phyloP scores from a whole-genome alignment of 1,140 invertebrate species.

The Nylanderia fulva region DNA sequence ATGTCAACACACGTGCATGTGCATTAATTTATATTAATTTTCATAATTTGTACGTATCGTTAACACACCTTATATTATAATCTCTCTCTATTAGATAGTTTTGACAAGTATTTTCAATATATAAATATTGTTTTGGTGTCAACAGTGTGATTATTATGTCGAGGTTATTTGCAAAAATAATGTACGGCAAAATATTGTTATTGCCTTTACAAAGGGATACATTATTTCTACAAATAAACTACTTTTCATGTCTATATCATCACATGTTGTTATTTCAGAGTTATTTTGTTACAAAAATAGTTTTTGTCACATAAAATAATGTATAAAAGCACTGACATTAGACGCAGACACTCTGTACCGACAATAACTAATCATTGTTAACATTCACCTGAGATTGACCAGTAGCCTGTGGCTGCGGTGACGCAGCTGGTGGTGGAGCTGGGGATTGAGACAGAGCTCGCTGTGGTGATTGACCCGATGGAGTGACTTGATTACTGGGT shows the following conservation, averaged over 20 bases:
- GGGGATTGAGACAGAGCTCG: conserved; percentile 84
- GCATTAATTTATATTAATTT: background rate
- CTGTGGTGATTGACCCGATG: conserved; percentile 84
- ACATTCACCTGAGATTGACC: conserved; percentile 81
- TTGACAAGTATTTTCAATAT: background rate
- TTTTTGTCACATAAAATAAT: background rate
- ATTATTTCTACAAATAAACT: background rate
- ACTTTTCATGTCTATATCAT: background rate
- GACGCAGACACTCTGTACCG: background rate
- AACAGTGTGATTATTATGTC: background rate
- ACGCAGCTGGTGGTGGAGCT: conserved; percentile 84
- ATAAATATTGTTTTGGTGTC: too few species aligned
- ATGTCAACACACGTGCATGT: background rate
- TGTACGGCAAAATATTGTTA: background rate
- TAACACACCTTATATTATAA: background rate
- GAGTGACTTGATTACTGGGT: conserved; percentile 82
- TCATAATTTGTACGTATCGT: background rate
- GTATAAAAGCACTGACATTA: background rate
- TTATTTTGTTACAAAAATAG: background rate
- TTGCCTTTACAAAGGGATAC: background rate
- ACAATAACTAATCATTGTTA: background rate
- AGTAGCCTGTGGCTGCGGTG: conserved; percentile 82
- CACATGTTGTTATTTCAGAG: too few species aligned
- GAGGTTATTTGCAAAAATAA: background rate
- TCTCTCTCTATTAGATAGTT: background rate